phyloP scores from a whole-genome alignment of 2,113 vertebrate species.

The Lamprologus tigripictilis region DNA sequence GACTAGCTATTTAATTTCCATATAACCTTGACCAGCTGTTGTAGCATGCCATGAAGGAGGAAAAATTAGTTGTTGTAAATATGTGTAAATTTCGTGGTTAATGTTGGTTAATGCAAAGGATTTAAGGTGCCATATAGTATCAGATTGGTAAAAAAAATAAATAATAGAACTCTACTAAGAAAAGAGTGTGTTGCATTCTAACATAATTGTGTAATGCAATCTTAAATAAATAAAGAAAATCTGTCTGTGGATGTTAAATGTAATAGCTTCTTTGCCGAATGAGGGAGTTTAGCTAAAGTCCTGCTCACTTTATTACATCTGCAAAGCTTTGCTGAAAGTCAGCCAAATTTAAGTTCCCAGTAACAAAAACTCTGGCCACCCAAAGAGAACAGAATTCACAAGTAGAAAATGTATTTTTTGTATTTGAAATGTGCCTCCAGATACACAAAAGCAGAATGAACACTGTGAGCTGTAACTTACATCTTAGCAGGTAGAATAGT shows the following conservation, averaged over 20 bases:
- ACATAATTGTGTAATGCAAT: neutral
- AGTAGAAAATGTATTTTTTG: neutral
- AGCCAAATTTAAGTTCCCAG: neutral
- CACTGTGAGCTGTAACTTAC: neutral
- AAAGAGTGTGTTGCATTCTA: neutral
- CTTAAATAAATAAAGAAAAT: neutral
- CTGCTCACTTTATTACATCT: neutral
- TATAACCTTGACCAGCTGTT: neutral
- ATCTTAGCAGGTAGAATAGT: neutral
- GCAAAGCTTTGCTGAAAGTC: neutral
- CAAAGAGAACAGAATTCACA: neutral
- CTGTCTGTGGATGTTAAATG: neutral
- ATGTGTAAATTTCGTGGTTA: neutral
- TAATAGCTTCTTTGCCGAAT: neutral
- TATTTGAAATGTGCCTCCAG: neutral
- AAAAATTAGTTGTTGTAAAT: neutral
- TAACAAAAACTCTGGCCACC: neutral
- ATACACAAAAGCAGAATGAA: neutral
- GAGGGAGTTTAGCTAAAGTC: neutral
- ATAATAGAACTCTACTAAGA: neutral
- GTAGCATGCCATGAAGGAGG: neutral
- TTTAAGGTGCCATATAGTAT: neutral
- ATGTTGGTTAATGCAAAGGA: neutral
- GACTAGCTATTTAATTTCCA: neutral
- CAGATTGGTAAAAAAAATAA: neutral